phyloP scores from a whole-genome alignment of 2,888 invertebrate species.

The Drosophila ezoana region DNA sequence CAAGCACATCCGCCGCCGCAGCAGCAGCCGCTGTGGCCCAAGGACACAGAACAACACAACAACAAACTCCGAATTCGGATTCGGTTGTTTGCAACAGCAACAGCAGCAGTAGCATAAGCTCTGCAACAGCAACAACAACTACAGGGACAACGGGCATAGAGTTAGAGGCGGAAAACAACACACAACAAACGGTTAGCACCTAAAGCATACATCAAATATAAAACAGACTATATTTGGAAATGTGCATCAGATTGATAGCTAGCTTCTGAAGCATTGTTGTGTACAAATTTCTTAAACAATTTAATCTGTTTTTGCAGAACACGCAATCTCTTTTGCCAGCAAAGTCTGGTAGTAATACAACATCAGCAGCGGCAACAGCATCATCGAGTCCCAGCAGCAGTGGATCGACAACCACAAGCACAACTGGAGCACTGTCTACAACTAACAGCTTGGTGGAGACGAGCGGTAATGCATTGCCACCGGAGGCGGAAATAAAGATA shows the following conservation, averaged over 20 bases:
- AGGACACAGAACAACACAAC: conserved; percentile 46
- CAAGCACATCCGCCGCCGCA: conserved; percentile 64
- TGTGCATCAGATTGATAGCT: too few species aligned
- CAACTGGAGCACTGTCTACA: conserved; percentile 23
- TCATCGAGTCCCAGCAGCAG: conserved; percentile 36
- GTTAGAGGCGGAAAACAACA: conserved; percentile 54
- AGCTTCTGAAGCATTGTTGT: too few species aligned
- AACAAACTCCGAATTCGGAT: conserved; percentile 26
- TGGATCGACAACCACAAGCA: conserved; percentile 18
- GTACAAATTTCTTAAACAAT: background rate
- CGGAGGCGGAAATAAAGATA: conserved; percentile 87
- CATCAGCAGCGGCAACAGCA: conserved; percentile 24
- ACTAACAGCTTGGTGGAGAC: conserved; percentile 52
- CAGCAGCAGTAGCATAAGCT: conserved; percentile 31
- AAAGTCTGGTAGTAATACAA: conserved; percentile 51
- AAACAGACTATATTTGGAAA: too few species aligned
- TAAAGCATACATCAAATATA: too few species aligned
- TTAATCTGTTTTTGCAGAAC: conserved; percentile 62
- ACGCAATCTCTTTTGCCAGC: conserved; percentile 81
- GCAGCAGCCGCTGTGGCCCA: conserved; percentile 60
- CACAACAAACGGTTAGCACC: conserved; percentile 61
- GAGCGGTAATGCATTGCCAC: conserved; percentile 80
- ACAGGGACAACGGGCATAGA: conserved; percentile 49
- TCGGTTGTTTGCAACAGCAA: conserved; percentile 22
- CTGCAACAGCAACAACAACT: conserved; percentile 40